These are phyloP conservation scores for Oenanthe melanoleuca DNA, from an alignment of 2,113 vertebrate species.

Conservation along the genomic window DNA sequence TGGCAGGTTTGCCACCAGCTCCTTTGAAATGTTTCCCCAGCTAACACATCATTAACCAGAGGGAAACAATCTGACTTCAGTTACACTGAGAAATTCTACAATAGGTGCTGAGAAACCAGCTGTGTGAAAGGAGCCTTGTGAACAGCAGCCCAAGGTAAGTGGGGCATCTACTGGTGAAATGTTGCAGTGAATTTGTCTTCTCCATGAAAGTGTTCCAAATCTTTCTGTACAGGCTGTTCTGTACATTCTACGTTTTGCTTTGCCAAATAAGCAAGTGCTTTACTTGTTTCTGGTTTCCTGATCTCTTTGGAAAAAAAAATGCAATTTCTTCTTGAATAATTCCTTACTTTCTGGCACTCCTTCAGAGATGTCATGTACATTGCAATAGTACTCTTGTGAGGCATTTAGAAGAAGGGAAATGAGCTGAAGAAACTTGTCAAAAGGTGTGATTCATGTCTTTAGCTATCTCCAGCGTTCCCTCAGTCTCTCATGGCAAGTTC, in stretches of 20 bases:
- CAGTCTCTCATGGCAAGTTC: not conserved
- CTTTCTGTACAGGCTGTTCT: not conserved
- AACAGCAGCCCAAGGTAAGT: not conserved
- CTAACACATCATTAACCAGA: not conserved
- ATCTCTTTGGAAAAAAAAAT: not conserved
- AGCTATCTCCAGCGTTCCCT: not conserved
- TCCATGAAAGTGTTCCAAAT: not conserved
- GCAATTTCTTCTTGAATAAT: not conserved
- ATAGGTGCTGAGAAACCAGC: not conserved
- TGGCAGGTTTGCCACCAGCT: not conserved
- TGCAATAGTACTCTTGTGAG: not conserved
- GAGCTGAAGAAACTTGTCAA: not conserved
- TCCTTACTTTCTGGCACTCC: not conserved
- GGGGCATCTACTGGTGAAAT: slow-evolving; percentile 32
- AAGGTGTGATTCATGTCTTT: not conserved
- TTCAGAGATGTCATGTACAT: not conserved
- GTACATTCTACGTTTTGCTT: not conserved
- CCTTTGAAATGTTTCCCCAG: not conserved
- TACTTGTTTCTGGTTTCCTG: not conserved
- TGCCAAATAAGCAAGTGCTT: not conserved
- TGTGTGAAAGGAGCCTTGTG: not conserved
- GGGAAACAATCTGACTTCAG: not conserved
- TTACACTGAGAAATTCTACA: not conserved
- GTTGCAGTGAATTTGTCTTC: not conserved
- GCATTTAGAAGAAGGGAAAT: not conserved